Evolutionary conservation across 2,113 vertebrate genomes (phyloP).

Genomic region (Geococcyx californianus): DNA sequence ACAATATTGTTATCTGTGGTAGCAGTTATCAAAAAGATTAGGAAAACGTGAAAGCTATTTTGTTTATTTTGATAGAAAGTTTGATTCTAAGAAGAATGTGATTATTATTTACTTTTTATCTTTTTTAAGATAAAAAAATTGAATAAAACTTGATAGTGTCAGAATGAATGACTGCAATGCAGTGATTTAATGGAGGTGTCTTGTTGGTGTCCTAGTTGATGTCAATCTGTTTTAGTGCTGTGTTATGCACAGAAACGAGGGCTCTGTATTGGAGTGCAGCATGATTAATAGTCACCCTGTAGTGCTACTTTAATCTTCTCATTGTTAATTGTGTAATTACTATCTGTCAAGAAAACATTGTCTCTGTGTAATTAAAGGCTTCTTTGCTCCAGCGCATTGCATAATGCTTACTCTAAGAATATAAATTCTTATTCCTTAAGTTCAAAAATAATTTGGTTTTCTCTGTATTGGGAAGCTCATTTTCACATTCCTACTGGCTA

Average conservation of each 20-base stretch:
- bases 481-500: not conserved
- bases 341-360: not conserved
- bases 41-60: not conserved
- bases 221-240: not conserved
- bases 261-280: not conserved
- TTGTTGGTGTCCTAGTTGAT: not conserved
- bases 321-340: not conserved
- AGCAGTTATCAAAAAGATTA: not conserved
- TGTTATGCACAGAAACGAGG: not conserved
- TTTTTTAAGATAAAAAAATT: not conserved
- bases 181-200: not conserved
- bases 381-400: not conserved
- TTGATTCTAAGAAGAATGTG: not conserved
- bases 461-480: not conserved
- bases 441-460: not conserved
- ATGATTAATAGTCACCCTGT: not conserved
- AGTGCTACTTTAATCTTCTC: not conserved
- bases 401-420: not conserved
- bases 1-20: not conserved
- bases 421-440: not conserved
- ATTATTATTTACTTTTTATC: not conserved
- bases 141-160: not conserved
- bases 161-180: not conserved
- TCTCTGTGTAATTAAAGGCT: not conserved
- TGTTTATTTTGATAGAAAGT: not conserved